Base-by-base conservation (phyloP, 2,113 vertebrate genomes). In the Paratilapia polleni region DNA sequence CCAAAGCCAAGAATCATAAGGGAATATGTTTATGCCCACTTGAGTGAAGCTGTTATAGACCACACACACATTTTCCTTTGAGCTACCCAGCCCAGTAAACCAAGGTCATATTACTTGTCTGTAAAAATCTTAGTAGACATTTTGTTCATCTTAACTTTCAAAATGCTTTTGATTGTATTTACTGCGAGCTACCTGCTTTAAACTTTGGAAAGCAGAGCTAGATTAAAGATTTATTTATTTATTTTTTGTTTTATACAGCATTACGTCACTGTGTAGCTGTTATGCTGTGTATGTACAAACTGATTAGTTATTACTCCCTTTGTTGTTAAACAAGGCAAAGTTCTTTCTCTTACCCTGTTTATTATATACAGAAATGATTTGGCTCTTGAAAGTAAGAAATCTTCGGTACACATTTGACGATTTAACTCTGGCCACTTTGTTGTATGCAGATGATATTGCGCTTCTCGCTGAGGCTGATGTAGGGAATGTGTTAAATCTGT, bases 31-130 rank as follows among this genome's bases (percentile, higher is more conserved):
- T 38, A 87, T 63, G 80, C 78, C 77, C 61, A 70, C 61, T 74
- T 76, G 63, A 88, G 43, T 78, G 81, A 91, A 76, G 26, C 54
- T 56, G 43, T 80, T 78, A 49, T 19, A 87, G 70, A 81, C 88
- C 70, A 77, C 74, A 83, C 61, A 78, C 36, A 78, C 38, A 60
- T 19, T 47, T 70, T 61, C 58, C 68, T 81, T 59, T 83, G 38
- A 78, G 58, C 36, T 66, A 81, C 24, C 73, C 77, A 83, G 62
- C 52, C 68, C n/a, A 77, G 57, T 70, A 81, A 82, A 85, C n/a
- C 77, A 64, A 74, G 34, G 76, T 73, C 66, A 22, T 68, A 59
- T 78, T 73, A 68, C 59, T 38, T 88, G 31, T 84, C 63, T 49
- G 38, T 49, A 61, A 66, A n/a, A 68, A 14, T 83, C 34, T 58